Evolutionary conservation across 2,888 invertebrate genomes (phyloP), one percentile per base, ranked within the genome.

Genomic region (Agapetus fuscipes): DNA sequence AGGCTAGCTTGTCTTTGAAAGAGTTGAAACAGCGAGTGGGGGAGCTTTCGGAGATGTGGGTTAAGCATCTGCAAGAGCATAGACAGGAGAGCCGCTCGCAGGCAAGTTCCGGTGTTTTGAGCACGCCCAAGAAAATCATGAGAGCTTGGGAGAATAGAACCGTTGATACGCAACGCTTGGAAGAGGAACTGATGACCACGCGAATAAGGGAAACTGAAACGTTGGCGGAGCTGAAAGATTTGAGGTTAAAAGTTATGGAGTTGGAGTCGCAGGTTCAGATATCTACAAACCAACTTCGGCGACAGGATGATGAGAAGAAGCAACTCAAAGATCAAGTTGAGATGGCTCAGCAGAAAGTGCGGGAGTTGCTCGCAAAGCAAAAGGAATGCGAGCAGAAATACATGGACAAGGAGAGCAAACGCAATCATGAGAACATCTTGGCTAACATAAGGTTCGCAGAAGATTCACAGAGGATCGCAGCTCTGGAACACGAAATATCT

Each of bases 131-230:
- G 60, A 90, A 90, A 55, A 67, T 89, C 39, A 64, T 89, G 15
- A 81, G 87, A 40, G 70, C 67, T 0, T 87, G 89, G 80, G 85
- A 85, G 46, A 86, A 81, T 40, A 76, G 86, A 45, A 80, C 83
- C 3, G 77, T 79, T 33, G 89, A 90, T 56, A 75, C 81, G 24
- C 85, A 85, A 56, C 83, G 88, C 50, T 64, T 95, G 20, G 95
- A 96, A 54, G 95, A 97, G 56, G 96, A 98, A 53, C 71, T 97
- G 10, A 94, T 97, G 91, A 84, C 89, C 1, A 85, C 93, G 7
- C 79, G 88, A 53, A 83, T 97, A 49, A 73, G 88, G 42, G 97
- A 97, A 66, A 93, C 95, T 64, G 91, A 94, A 55, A 87, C 91
- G 1, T 69, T 91, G 32, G 89, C 94, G 1, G 95, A 97, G 63